phyloP scores from a whole-genome alignment of 2,797 vertebrate species.

The Nannoperca australis region DNA sequence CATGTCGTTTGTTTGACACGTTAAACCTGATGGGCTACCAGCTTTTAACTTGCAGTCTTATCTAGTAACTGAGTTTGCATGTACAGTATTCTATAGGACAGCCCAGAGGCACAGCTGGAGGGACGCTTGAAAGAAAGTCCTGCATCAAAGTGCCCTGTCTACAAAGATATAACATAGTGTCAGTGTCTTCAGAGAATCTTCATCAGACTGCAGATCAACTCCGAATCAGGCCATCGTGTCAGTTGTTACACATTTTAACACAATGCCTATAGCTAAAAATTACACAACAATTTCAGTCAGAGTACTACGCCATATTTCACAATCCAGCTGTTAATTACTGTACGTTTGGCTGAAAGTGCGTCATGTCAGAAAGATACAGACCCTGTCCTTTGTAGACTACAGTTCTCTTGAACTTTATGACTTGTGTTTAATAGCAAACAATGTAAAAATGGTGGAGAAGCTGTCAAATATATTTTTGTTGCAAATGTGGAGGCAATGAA shows the following conservation, averaged over 20 bases:
- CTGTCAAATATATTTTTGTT: neutral
- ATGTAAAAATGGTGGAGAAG: neutral
- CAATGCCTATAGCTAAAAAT: slow-evolving; percentile 3
- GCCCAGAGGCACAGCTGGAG: neutral
- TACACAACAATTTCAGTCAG: slow-evolving; percentile 11
- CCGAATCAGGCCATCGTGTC: slow-evolving; percentile 5
- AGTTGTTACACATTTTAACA: slow-evolving; percentile 12
- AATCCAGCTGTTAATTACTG: slow-evolving; percentile 18
- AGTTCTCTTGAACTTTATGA: slow-evolving; percentile 1
- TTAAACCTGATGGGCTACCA: neutral
- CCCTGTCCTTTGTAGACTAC: neutral
- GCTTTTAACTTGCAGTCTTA: neutral
- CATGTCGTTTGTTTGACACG: slow-evolving; percentile 6
- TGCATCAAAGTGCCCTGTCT: neutral
- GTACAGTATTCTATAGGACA: neutral
- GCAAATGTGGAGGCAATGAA: slow-evolving; percentile 2
- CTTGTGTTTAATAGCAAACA: neutral
- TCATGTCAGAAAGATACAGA: neutral
- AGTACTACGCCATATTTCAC: slow-evolving; percentile 16
- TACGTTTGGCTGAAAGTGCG: neutral
- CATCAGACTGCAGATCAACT: slow-evolving; percentile 20
- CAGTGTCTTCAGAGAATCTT: neutral
- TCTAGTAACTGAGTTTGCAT: neutral
- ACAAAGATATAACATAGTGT: neutral
- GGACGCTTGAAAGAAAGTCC: neutral